These are phyloP conservation scores for Polyommatus iphigenia DNA, from an alignment of 2,888 invertebrate genomes.

Conservation along the genomic window DNA sequence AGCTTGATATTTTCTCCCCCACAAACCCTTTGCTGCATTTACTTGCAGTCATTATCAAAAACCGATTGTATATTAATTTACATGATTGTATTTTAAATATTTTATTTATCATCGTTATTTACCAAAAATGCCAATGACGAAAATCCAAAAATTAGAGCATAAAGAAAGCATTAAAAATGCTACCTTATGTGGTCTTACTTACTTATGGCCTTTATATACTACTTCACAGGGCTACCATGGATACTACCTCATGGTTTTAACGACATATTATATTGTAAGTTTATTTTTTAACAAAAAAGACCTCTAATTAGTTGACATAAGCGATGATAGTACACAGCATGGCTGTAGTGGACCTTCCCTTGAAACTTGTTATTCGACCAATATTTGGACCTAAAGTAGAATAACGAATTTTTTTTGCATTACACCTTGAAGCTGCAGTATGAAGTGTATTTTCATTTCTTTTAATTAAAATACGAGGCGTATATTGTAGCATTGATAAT, in stretches of 20 bases:
- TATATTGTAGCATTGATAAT: neutral
- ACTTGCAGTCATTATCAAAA: no score
- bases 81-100: no score
- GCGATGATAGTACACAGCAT: neutral
- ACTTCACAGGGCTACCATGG: neutral
- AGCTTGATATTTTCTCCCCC: no score
- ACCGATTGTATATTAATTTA: no score
- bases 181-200: no score
- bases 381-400: slow-evolving; percentile 4
- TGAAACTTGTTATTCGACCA: slow-evolving; percentile 17
- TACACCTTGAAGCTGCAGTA: neutral
- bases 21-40: no score
- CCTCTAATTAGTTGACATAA: neutral
- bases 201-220: no score
- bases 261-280: neutral
- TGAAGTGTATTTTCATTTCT: neutral
- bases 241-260: neutral
- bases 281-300: neutral
- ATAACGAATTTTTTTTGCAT: neutral
- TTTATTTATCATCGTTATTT: no score
- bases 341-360: neutral
- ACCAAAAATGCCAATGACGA: no score
- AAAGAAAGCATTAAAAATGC: no score
- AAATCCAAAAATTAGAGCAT: no score
- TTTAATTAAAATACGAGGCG: neutral